phyloP scores from a whole-genome alignment of 2,113 vertebrate species.

The Leucoraja erinaceus region DNA sequence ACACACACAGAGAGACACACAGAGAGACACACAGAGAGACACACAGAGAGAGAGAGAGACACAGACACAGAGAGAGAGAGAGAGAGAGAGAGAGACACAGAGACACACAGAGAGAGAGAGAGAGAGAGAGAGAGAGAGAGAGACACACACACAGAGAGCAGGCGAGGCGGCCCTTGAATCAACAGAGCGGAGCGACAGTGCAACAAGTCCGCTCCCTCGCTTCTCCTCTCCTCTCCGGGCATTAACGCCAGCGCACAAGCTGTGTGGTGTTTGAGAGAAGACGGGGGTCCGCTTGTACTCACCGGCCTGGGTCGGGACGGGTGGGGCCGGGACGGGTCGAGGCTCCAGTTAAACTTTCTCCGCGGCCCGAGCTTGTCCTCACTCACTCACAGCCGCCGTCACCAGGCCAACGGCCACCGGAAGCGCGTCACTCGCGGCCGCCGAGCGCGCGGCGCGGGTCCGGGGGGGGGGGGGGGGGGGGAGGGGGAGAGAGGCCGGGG shows the following conservation, averaged over 20 bases:
- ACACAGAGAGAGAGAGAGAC: too few relatives aligned
- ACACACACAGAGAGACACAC: too few relatives aligned
- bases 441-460: not conserved
- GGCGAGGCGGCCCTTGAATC: not conserved
- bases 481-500: not conserved
- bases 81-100: too few relatives aligned
- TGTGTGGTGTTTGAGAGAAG: too few relatives aligned
- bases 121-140: too few relatives aligned
- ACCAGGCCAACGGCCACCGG: slow-evolving; percentile 19
- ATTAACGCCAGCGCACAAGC: too few relatives aligned
- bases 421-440: not conserved
- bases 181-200: not conserved
- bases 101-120: too few relatives aligned
- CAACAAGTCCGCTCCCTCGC: not conserved
- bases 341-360: not conserved
- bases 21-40: too few relatives aligned
- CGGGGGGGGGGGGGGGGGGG: not conserved
- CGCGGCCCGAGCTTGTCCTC: not conserved
- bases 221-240: not conserved
- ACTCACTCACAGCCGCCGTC: not conserved
- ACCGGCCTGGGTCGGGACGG: not conserved
- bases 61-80: too few relatives aligned
- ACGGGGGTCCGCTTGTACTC: not conserved
- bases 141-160: too few relatives aligned
- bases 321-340: not conserved